phyloP scores from a whole-genome alignment of 2,113 vertebrate genomes.

The Cyanoramphus novaezelandiae region DNA sequence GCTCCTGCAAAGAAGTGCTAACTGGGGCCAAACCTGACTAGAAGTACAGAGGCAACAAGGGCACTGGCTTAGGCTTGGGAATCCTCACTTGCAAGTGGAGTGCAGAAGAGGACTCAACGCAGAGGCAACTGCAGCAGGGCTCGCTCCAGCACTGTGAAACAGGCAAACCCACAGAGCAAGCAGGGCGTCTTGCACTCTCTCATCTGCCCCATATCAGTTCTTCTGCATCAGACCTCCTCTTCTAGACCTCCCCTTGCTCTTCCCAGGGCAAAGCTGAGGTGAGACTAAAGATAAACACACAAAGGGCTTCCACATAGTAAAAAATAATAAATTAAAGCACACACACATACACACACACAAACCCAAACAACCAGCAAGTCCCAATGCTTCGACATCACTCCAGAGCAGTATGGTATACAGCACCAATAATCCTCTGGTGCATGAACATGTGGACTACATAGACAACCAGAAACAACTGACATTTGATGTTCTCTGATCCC shows the following conservation, averaged over 20 bases:
- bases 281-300: not conserved
- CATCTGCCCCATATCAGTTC: not conserved
- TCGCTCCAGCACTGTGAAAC: not conserved
- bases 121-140: not conserved
- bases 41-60: not conserved
- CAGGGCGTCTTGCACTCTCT: too few species aligned
- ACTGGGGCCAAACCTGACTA: not conserved
- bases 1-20: not conserved
- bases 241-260: not conserved
- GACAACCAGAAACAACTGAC: not conserved
- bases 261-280: not conserved
- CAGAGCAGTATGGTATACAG: not conserved
- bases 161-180: not conserved
- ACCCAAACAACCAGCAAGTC: not conserved
- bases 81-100: not conserved
- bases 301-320: not conserved
- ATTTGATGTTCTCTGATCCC: not conserved
- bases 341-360: not conserved
- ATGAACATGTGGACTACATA: not conserved
- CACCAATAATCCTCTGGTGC: not conserved
- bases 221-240: not conserved
- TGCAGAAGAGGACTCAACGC: not conserved
- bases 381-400: fast-evolving
- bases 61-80: not conserved
- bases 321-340: not conserved